Conservation (phyloP, 2,888 invertebrate genomes). For the Synanthedon tipuliformis region DNA sequence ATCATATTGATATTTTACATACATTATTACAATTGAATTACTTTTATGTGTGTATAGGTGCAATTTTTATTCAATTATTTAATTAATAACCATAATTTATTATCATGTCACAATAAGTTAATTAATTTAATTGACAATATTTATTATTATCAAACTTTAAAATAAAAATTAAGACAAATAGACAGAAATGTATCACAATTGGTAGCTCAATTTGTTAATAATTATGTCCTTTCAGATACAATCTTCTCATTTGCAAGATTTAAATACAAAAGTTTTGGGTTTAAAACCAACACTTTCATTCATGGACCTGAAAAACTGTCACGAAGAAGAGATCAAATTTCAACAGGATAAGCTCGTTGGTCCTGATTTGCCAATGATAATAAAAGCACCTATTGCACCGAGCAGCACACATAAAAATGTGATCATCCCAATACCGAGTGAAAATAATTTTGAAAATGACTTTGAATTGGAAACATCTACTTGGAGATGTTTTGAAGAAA, state of each 20-base stretch:
- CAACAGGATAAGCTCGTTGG: constrained; percentile 36
- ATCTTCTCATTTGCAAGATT: constrained; percentile 20
- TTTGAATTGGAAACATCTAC: constrained; percentile 20
- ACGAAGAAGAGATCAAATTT: constrained; percentile 35
- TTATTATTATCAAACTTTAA: no score
- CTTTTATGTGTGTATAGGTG: no score
- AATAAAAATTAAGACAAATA: not conserved
- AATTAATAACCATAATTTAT: no score
- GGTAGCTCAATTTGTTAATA: not conserved
- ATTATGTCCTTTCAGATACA: constrained; percentile 40
- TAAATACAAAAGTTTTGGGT: constrained; percentile 26
- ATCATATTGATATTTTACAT: no score
- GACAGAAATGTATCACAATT: not conserved
- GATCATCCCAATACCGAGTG: not conserved
- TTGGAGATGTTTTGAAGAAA: constrained; percentile 11
- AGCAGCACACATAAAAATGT: constrained; percentile 21
- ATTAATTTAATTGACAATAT: no score
- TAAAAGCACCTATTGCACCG: constrained; percentile 27
- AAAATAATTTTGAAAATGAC: constrained; percentile 7
- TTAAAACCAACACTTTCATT: constrained; percentile 33
- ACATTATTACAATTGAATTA: no score
- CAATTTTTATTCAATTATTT: no score
- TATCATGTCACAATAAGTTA: no score
- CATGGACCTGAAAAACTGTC: constrained; percentile 22
- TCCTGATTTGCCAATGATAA: constrained; percentile 12